phyloP scores from a whole-genome alignment of 2,888 invertebrate species.

The Zygothrica quintamaculata region DNA sequence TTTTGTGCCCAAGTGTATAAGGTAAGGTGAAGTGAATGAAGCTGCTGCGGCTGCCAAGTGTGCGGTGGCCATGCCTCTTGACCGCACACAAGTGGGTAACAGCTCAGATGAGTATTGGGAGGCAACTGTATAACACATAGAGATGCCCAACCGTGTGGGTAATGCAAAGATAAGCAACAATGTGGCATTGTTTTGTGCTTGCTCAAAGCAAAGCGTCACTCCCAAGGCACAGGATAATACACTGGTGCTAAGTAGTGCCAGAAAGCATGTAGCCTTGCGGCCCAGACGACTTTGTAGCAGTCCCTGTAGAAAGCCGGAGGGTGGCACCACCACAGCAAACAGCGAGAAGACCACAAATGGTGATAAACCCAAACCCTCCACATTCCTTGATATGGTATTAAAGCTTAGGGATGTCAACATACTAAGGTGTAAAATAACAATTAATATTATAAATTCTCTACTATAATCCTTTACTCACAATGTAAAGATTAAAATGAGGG shows the following conservation, averaged over 20 bases:
- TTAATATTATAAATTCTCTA: not conserved
- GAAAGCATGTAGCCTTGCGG: slow-evolving; percentile 86
- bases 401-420: slow-evolving; percentile 86
- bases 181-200: slow-evolving; percentile 68
- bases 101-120: slow-evolving; percentile 88
- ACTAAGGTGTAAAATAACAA: slow-evolving; percentile 75
- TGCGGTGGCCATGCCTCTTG: slow-evolving; percentile 86
- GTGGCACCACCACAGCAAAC: slow-evolving; percentile 86
- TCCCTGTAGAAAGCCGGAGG: slow-evolving; percentile 84
- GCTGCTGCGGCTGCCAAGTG: slow-evolving; percentile 87
- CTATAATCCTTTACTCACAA: slow-evolving; percentile 85
- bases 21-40: slow-evolving; percentile 85
- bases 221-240: slow-evolving; percentile 85
- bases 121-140: slow-evolving; percentile 87
- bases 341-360: slow-evolving; percentile 86
- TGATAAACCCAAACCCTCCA: slow-evolving; percentile 85
- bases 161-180: slow-evolving; percentile 84
- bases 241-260: slow-evolving; percentile 85
- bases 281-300: slow-evolving; percentile 79
- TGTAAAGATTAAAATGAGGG: slow-evolving; percentile 85
- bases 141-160: slow-evolving; percentile 86
- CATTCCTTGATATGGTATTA: slow-evolving; percentile 86
- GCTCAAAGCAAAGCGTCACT: slow-evolving; percentile 81
- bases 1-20: slow-evolving; percentile 63
- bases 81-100: slow-evolving; percentile 87